A percentile compares a stretch with the other conserved stretches of the same genome.
Evolutionary conservation across 2,797 vertebrate species (phyloP).

Genomic region (Acanthiza pusilla): DNA sequence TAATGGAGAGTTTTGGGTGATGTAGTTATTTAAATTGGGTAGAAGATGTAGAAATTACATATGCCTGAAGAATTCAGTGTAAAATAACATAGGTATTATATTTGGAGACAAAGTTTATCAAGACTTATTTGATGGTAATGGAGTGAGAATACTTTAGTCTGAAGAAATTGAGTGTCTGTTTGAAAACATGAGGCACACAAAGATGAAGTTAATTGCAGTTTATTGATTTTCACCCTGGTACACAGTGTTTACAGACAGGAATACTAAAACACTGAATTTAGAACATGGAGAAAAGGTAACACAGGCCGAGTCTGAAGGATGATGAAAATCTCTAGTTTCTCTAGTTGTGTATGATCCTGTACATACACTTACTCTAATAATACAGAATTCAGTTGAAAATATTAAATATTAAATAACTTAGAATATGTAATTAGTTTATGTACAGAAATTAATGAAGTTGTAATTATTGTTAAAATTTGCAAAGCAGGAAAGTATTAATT

Average conservation of each 20-base stretch:
- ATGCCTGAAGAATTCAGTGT: not conserved
- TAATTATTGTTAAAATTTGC: not conserved
- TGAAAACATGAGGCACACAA: not conserved
- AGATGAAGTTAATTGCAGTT: not conserved
- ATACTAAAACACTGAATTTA: not conserved
- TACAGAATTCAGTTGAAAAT: not conserved
- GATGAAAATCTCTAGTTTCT: not conserved
- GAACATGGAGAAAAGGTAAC: not conserved
- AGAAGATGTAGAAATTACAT: not conserved
- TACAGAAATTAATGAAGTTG: not conserved
- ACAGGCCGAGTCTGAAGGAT: not conserved
- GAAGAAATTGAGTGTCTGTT: not conserved
- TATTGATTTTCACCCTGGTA: not conserved
- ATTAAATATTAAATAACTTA: not conserved
- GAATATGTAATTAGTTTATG: not conserved
- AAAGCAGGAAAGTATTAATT: not conserved
- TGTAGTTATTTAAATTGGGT: not conserved
- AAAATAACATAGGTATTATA: not conserved
- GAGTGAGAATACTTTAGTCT: not conserved
- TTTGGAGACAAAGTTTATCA: not conserved
- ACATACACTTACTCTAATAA: not conserved
- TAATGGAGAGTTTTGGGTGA: not conserved
- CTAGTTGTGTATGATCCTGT: not conserved
- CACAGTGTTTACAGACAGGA: not conserved
- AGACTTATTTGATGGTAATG: not conserved